phyloP scores from a whole-genome alignment of 2,113 vertebrate species.

The Tetrao urogallus region DNA sequence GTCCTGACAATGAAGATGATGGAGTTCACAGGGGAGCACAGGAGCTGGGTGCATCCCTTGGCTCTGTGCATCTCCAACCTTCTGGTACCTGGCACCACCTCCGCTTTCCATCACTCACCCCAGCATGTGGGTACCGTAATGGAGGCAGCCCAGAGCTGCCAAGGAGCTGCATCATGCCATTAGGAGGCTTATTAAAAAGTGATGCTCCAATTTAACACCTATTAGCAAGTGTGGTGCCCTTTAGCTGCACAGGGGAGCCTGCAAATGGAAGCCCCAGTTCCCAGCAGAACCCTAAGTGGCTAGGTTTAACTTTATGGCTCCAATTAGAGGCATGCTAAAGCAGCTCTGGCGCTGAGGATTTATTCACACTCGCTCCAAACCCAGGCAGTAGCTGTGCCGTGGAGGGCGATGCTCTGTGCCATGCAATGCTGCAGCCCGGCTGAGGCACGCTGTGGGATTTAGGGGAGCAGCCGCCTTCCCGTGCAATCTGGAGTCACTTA shows the following conservation, averaged over 20 bases:
- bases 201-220: conserved; percentile 81
- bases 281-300: conserved; percentile 73
- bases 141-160: conserved; percentile 44
- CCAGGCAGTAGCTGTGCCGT: neutral
- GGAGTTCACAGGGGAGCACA: neutral
- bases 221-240: conserved; percentile 74
- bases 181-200: conserved; percentile 81
- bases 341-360: neutral
- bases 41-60: rapidly evolving
- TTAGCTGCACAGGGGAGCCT: conserved; percentile 38
- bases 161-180: conserved; percentile 53
- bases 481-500: conserved; percentile 17
- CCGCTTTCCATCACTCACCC: neutral
- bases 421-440: rapidly evolving
- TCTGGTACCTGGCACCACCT: neutral
- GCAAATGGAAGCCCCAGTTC: conserved; percentile 68
- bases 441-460: rapidly evolving
- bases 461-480: neutral
- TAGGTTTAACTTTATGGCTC: conserved; percentile 68
- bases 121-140: neutral
- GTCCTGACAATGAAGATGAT: neutral
- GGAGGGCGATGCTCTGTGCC: neutral
- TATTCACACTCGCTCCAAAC: neutral
- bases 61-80: neutral
- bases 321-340: conserved; percentile 58